Conservation (phyloP, 2,113 vertebrate species). For the Sakesphorus luctuosus region DNA sequence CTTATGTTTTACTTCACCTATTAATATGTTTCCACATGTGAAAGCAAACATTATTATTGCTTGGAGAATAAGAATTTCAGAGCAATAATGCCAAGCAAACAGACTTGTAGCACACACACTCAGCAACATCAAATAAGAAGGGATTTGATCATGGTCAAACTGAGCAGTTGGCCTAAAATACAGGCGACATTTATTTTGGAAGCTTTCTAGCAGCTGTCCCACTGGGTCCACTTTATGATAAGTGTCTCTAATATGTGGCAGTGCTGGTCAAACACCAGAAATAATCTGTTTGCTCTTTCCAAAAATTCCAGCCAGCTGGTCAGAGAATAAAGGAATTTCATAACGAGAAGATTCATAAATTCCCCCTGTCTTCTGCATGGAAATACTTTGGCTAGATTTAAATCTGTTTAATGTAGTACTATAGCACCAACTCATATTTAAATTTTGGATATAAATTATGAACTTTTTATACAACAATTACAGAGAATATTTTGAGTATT, state of each 20-base stretch:
- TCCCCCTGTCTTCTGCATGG: background rate
- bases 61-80: constrained; percentile 11
- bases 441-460: background rate
- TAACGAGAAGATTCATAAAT: background rate
- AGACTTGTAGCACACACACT: background rate
- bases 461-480: background rate
- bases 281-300: constrained; percentile 7
- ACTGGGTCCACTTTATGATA: background rate
- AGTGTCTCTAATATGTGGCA: constrained; percentile 46
- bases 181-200: constrained; percentile 32
- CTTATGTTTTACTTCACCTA: background rate
- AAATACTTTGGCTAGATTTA: background rate
- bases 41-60: background rate
- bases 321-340: constrained; percentile 39
- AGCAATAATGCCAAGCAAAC: constrained; percentile 18
- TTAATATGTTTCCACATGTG: background rate
- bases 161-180: constrained; percentile 10
- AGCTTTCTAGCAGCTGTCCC: constrained; percentile 2
- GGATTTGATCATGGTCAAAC: background rate
- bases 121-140: background rate
- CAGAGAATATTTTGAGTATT: background rate
- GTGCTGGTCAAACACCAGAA: constrained; percentile 49
- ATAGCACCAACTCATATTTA: background rate
- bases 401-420: background rate
- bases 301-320: constrained; percentile 40